Evolutionary conservation across 1,140 invertebrate species (phyloP).

Genomic region (Zaprionus camerounensis): DNA sequence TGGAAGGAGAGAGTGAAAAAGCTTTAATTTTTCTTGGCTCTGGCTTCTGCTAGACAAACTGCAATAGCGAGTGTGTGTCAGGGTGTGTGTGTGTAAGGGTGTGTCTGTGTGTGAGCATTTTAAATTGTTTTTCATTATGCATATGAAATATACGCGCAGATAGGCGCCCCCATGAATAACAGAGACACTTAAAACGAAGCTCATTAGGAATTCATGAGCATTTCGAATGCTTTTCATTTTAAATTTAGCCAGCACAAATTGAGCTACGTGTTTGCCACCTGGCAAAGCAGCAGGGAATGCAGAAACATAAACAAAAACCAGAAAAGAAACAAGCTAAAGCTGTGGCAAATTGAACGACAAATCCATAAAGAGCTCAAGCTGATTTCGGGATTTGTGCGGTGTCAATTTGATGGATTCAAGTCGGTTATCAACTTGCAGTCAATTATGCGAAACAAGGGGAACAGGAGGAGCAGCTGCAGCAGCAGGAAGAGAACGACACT

Average conservation of each 20-base stretch:
- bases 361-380: slow-evolving; percentile 9
- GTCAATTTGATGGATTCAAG: slow-evolving; percentile 22
- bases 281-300: background rate
- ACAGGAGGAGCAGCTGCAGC: background rate
- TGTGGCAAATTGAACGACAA: slow-evolving; percentile 12
- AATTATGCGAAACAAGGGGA: slow-evolving; percentile 7
- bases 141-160: slow-evolving; percentile 44
- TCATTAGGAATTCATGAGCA: slow-evolving; percentile 52
- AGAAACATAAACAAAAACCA: background rate
- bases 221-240: slow-evolving; percentile 44
- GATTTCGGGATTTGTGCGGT: slow-evolving; percentile 18
- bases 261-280: slow-evolving; percentile 17
- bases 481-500: background rate
- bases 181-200: slow-evolving; percentile 12
- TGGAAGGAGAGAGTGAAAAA: slow-evolving; percentile 37
- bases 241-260: slow-evolving; percentile 12
- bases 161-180: slow-evolving; percentile 20
- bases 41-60: slow-evolving; percentile 39
- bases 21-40: slow-evolving; percentile 57
- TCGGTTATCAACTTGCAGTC: slow-evolving; percentile 13
- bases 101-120: slow-evolving; percentile 14
- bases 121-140: slow-evolving; percentile 68
- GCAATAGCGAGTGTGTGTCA: slow-evolving; percentile 19
- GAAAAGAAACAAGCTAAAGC: background rate
- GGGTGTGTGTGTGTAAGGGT: slow-evolving; percentile 24